Conservation (phyloP, 2,113 vertebrate genomes). For the Chaetodon auriga region DNA sequence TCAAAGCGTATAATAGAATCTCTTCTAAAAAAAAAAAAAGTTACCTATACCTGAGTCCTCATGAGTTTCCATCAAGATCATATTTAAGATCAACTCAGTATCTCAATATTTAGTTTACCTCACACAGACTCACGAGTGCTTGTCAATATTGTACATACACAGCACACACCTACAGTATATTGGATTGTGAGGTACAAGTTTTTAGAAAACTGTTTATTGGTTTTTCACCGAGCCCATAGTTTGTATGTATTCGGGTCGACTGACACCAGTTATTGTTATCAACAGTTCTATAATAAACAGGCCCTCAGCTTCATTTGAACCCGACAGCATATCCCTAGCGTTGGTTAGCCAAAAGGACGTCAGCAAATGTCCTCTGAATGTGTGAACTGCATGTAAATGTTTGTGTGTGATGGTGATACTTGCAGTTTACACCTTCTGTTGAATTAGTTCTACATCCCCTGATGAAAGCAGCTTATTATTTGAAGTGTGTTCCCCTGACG, state of each 20-base stretch:
- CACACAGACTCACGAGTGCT: background rate
- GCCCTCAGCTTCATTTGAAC: background rate
- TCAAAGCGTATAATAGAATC: background rate
- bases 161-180: background rate
- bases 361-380: background rate
- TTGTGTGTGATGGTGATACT: background rate
- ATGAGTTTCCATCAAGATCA: conserved; percentile 4
- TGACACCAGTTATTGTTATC: background rate
- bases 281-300: background rate
- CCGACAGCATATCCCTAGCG: background rate
- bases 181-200: background rate
- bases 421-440: background rate
- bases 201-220: background rate
- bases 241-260: background rate
- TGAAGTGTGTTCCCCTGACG: conserved; percentile 13
- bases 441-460: conserved; percentile 12
- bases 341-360: background rate
- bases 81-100: background rate
- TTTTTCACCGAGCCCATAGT: background rate
- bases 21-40: background rate
- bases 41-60: background rate
- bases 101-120: background rate
- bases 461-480: conserved; percentile 16
- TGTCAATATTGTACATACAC: background rate
- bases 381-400: background rate